Percentiles rank a stretch among this genome's conserved stretches.
phyloP scores from a whole-genome alignment of 1,140 invertebrate species.

The Drosophila miranda region DNA sequence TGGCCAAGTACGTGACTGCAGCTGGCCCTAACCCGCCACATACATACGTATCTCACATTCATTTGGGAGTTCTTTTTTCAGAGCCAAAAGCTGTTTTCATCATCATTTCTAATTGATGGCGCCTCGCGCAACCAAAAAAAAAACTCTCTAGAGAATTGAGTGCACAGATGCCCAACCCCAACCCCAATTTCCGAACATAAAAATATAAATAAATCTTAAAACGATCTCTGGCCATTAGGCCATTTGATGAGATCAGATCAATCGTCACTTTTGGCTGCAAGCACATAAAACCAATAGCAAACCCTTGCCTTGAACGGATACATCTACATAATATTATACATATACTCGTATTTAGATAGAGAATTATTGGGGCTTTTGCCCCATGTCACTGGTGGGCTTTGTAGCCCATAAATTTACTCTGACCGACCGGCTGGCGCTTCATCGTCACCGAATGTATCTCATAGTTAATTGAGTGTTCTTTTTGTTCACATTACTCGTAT shows the following conservation, averaged over 20 bases:
- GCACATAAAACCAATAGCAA: slow-evolving; percentile 19
- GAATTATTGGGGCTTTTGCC: slow-evolving; percentile 37
- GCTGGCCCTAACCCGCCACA: slow-evolving; percentile 20
- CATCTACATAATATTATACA: slow-evolving; percentile 19
- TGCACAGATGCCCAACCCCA: slow-evolving; percentile 28
- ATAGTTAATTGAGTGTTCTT: slow-evolving; percentile 32
- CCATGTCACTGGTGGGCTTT: slow-evolving; percentile 43
- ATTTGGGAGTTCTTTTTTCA: slow-evolving; percentile 45
- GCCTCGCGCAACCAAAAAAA: slow-evolving; percentile 32
- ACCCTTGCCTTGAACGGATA: slow-evolving; percentile 42
- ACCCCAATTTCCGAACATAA: slow-evolving; percentile 13
- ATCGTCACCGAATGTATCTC: slow-evolving; percentile 13
- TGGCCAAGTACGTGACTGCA: slow-evolving; percentile 67
- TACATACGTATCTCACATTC: slow-evolving; percentile 7
- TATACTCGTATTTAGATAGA: neutral
- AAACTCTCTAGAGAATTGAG: slow-evolving; percentile 32
- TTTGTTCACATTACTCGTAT: slow-evolving; percentile 1
- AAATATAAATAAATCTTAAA: slow-evolving; percentile 59
- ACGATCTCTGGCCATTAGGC: slow-evolving; percentile 53
- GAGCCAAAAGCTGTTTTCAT: slow-evolving; percentile 53
- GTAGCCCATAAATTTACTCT: slow-evolving; percentile 41
- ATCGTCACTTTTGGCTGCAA: slow-evolving; percentile 51
- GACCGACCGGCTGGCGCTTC: slow-evolving; percentile 20
- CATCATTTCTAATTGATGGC: slow-evolving; percentile 69
- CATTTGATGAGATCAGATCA: slow-evolving; percentile 75